phyloP scores from a whole-genome alignment of 2,113 vertebrate species.

The Melanerpes aurifrons region DNA sequence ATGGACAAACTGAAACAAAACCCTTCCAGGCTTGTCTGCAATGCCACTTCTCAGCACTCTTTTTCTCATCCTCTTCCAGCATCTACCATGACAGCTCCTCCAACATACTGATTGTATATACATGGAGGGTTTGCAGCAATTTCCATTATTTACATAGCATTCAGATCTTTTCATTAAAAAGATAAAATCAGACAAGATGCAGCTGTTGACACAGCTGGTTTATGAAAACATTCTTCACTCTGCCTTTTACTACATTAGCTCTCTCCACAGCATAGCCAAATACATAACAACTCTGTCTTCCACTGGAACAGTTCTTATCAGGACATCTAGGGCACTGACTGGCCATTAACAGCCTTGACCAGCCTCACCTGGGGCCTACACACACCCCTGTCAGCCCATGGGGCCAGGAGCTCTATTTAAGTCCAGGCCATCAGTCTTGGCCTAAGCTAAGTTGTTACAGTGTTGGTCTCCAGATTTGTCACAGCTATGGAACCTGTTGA shows the following conservation, averaged over 20 bases:
- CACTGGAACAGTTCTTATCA: background rate
- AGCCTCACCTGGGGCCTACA: background rate
- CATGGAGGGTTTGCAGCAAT: background rate
- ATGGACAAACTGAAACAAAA: background rate
- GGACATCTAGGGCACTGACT: fast-evolving
- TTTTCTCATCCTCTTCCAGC: background rate
- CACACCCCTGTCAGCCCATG: background rate
- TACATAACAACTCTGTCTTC: background rate
- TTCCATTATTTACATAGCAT: background rate
- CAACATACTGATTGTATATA: background rate
- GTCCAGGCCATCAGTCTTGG: fast-evolving
- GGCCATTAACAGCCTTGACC: background rate
- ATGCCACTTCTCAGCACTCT: background rate
- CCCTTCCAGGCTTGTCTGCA: slow-evolving; percentile 12
- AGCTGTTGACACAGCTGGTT: slow-evolving; percentile 44
- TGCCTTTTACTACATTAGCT: background rate
- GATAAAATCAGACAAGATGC: slow-evolving; percentile 25
- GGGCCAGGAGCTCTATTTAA: background rate
- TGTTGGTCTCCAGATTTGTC: fast-evolving
- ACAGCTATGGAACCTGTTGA: fast-evolving
- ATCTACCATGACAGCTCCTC: slow-evolving; percentile 13
- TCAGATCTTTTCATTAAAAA: slow-evolving; percentile 18
- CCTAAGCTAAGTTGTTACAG: fast-evolving
- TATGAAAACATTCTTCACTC: background rate
- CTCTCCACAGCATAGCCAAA: background rate